These are phyloP conservation scores for Eurypyga helias DNA, from an alignment of 2,113 vertebrate genomes.

Conservation along the genomic window DNA sequence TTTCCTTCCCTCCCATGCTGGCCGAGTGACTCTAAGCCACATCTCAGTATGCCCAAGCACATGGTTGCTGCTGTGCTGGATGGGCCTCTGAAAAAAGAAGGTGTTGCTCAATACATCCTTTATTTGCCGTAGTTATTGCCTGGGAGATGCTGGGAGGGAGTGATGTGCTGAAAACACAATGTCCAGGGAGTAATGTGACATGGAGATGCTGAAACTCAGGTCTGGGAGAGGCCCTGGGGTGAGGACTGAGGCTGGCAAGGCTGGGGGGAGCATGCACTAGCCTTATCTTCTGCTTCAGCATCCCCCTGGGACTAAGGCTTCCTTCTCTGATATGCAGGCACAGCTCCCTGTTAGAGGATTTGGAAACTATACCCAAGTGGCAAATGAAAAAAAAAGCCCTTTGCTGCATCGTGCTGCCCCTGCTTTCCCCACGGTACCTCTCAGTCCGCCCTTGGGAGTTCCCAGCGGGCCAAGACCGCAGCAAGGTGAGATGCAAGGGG, in stretches of 20 bases:
- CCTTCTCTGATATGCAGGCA: background rate
- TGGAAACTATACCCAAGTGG: background rate
- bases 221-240: background rate
- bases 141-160: background rate
- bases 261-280: accelerated
- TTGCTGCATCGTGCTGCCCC: background rate
- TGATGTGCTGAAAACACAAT: accelerated
- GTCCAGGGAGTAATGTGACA: background rate
- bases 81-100: background rate
- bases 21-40: background rate
- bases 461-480: background rate
- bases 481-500: accelerated
- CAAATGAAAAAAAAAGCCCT: background rate
- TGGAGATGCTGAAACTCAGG: background rate
- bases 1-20: background rate
- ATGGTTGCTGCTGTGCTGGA: background rate
- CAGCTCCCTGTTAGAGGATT: background rate
- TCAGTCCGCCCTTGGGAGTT: background rate
- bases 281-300: background rate
- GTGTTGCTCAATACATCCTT: background rate
- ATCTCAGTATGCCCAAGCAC: background rate
- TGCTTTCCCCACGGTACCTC: background rate
- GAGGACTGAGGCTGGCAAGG: background rate
- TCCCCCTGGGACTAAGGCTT: background rate
- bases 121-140: background rate